Base-by-base conservation (phyloP, 2,113 vertebrate species). In the Holacanthus passer region DNA sequence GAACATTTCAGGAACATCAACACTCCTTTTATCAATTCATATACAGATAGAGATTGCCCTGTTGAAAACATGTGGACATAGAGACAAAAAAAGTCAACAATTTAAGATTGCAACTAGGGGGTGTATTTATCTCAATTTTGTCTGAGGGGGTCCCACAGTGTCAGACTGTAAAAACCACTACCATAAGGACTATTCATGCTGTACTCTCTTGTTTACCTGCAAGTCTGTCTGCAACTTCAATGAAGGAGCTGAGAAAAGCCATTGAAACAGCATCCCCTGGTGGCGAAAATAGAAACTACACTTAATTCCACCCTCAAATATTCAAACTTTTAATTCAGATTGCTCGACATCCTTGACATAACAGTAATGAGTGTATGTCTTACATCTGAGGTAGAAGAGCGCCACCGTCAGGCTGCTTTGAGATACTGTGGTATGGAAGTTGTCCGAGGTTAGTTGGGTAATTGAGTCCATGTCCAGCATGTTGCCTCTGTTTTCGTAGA, bases 381-480 rank as follows among this genome's bases (percentile, higher is more conserved):
- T 88, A 99, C 98, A 99, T 89, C 94, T 96, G 86, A 96, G 93
- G 83, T 98, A 98, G 86, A 99, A 99, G 60, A 99, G 95, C 82
- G 95, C 96, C 87, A 96, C 94, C 0, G 91, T 94, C 74, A 67
- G 86, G 70, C 89, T 79, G 72, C 93, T 75, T 69, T 89, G 74
- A 0, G 65, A 35, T 19, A 97, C 87, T 70, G 93, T 87, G 2
- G 63, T 0, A 31, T 80, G 88, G 90, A 99, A 98, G 4, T 92
- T 96, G 7, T 97, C 94, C 24, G 96, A 95, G 0, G 96, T 98
- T 29, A 99, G 89, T 1, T 94, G 93, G 32, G 81, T 87, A 29
- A 97, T 81, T 1, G 93, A 87, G 29, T 96, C 96, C 90, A 95
- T 56, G 73, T 96, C 93, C 48, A 92, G 91, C 16, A 88, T 55